phyloP scores from a whole-genome alignment of 2,888 invertebrate species.

The Stenchaetothrips biformis region DNA sequence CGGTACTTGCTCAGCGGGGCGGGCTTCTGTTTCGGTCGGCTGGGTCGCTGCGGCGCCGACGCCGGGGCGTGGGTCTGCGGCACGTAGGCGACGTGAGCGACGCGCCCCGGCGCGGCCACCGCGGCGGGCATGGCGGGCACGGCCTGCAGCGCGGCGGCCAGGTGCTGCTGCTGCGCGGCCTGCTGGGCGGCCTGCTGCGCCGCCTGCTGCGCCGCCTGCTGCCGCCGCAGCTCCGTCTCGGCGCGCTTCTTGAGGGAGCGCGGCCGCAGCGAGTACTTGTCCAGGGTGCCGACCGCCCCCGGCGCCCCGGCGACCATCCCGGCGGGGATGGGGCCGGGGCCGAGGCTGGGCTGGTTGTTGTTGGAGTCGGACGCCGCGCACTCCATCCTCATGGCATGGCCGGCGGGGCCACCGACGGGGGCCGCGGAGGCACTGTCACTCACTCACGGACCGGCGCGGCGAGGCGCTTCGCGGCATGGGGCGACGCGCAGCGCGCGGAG shows the following conservation, averaged over 20 bases:
- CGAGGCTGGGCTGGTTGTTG: conserved; percentile 44
- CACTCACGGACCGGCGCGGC: neutral
- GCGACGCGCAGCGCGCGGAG: no score
- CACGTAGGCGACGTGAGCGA: conserved; percentile 57
- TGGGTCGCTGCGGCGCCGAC: conserved; percentile 40
- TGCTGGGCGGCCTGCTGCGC: conserved; percentile 43
- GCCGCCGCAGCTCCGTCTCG: conserved; percentile 44
- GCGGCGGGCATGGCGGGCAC: conserved; percentile 40
- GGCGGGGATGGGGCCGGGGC: conserved; percentile 35
- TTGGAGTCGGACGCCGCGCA: conserved; percentile 42
- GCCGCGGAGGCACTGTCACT: neutral
- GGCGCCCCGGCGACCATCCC: conserved; percentile 40
- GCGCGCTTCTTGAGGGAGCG: conserved; percentile 57
- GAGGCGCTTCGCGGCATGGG: neutral
- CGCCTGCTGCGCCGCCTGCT: conserved; percentile 44
- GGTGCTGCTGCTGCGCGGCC: conserved; percentile 43
- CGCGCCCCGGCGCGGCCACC: neutral
- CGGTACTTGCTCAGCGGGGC: conserved; percentile 81
- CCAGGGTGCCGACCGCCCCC: conserved; percentile 38
- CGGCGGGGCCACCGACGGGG: neutral
- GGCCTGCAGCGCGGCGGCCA: conserved; percentile 38
- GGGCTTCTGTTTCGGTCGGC: conserved; percentile 52
- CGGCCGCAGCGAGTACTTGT: conserved; percentile 64
- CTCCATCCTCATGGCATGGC: conserved; percentile 20
- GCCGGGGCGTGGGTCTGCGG: conserved; percentile 52